Evolutionary conservation across 2,888 invertebrate species (phyloP), one percentile per base, ranked within the genome.

Genomic region (Steinernema carpocapsae): DNA sequence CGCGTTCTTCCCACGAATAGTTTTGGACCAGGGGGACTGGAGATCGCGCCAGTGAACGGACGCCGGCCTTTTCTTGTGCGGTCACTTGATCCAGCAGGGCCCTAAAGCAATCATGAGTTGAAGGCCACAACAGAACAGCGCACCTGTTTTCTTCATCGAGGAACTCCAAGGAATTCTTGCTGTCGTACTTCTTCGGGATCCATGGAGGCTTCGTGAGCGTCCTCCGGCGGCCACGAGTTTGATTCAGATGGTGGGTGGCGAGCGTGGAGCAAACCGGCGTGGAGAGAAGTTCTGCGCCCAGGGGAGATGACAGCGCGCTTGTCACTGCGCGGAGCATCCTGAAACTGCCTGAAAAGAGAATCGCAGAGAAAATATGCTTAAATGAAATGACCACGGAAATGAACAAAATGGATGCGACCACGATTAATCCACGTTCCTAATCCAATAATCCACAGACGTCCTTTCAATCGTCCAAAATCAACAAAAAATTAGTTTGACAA

Each of bases 131-230:
- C n/a, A 32, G 19, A 46, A 17, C 10, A 19, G 70, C 48, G 14
- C 22, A 76, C 75, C 52, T 76, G 22, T 78, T 76, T 6, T 75
- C 73, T n/a, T 51, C 42, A 26, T 59, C 37, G 29, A 77, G 43
- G 0, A 72, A 17, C 12, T 72, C 43, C 19, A 52, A 12, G 19
- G 71, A 24, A 22, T 72, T 64, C 26, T 71, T 19, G 12, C 70
- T 32, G 24, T 78, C 79, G 64, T 80, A 73, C 29, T 80, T 75
- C 0, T 78, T 80, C 6, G 82, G 80, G 14, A 80, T 72, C 84
- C 84, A 83, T 37, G 84, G 83, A 37, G 80, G 76, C 7, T 82
- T 81, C 7, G 81, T 81, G 45, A 84, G 52, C 1, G 82, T 82
- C 43, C 84, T 74, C 22, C 84, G 72, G 0, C 84, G 78, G 22